Conservation (phyloP, 2,888 invertebrate genomes). For the Falcaria lacertinaria region DNA sequence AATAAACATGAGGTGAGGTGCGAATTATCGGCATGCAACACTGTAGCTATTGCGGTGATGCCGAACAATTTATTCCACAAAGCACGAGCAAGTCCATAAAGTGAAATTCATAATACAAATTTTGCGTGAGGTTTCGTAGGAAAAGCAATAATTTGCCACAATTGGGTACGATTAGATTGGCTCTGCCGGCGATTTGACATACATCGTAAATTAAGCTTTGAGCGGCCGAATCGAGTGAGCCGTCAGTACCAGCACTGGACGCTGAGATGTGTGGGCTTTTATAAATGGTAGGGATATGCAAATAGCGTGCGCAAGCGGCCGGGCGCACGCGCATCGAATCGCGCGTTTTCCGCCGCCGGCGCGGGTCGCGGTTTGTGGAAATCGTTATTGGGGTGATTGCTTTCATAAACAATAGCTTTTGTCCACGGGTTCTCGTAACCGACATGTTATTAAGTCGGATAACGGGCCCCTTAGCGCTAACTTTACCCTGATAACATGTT, state of each 20-base stretch:
- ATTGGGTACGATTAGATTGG: constrained; percentile 78
- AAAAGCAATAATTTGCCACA: constrained; percentile 79
- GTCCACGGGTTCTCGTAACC: constrained; percentile 63
- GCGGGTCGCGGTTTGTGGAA: constrained; percentile 70
- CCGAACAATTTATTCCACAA: constrained; percentile 48
- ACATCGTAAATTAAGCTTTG: constrained; percentile 71
- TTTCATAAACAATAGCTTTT: constrained; percentile 78
- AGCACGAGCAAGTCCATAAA: constrained; percentile 43
- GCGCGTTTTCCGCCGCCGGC: constrained; percentile 69
- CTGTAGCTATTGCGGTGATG: constrained; percentile 43
- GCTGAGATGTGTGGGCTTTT: constrained; percentile 30
- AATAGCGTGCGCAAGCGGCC: constrained; percentile 54
- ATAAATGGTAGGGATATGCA: constrained; percentile 51
- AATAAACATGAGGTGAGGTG: constrained; percentile 67
- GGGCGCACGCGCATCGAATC: constrained; percentile 76
- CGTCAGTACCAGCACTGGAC: constrained; percentile 26
- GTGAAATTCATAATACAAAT: constrained; percentile 66
- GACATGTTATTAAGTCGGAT: constrained; percentile 57
- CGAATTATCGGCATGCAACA: constrained; percentile 68
- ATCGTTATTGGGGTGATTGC: constrained; percentile 79
- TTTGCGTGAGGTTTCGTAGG: constrained; percentile 73
- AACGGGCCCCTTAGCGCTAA: constrained; percentile 48
- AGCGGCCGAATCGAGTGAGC: constrained; percentile 55
- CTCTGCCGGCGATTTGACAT: constrained; percentile 74
- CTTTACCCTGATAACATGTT: constrained; percentile 39